Conservation (phyloP, 2,113 vertebrate species). For the Tragelaphus strepsiceros region DNA sequence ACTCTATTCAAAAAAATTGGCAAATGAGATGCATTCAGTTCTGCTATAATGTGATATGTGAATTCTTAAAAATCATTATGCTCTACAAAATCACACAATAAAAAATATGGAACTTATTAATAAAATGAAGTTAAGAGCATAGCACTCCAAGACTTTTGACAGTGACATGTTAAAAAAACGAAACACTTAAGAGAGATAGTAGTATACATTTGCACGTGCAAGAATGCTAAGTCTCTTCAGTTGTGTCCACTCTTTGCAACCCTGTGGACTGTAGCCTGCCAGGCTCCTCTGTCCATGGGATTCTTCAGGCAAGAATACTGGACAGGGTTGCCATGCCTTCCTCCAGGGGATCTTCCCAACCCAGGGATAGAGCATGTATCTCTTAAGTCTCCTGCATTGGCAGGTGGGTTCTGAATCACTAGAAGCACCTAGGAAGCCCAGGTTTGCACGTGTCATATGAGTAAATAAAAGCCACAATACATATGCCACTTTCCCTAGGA, state of each 20-base stretch:
- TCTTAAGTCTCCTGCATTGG: not conserved
- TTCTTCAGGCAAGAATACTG: not conserved
- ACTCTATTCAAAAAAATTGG: not conserved
- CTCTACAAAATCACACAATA: not conserved
- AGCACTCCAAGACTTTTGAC: not conserved
- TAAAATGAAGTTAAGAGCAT: not conserved
- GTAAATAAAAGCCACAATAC: not conserved
- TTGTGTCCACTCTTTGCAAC: not conserved
- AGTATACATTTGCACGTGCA: not conserved
- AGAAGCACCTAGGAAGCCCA: not conserved
- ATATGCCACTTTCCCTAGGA: not conserved
- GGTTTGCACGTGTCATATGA: not conserved
- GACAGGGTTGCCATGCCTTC: not conserved
- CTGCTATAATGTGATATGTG: not conserved
- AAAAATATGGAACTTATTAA: not conserved
- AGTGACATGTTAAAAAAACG: not conserved
- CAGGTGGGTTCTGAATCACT: not conserved
- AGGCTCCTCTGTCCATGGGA: not conserved
- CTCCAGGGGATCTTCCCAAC: not conserved
- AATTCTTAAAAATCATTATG: not conserved
- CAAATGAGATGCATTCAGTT: not conserved
- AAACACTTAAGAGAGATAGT: not conserved
- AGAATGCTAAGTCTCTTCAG: not conserved
- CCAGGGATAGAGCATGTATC: not conserved
- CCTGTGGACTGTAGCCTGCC: not conserved